Base-by-base conservation (phyloP, 2,113 vertebrate genomes). In the Eolophus roseicapilla region DNA sequence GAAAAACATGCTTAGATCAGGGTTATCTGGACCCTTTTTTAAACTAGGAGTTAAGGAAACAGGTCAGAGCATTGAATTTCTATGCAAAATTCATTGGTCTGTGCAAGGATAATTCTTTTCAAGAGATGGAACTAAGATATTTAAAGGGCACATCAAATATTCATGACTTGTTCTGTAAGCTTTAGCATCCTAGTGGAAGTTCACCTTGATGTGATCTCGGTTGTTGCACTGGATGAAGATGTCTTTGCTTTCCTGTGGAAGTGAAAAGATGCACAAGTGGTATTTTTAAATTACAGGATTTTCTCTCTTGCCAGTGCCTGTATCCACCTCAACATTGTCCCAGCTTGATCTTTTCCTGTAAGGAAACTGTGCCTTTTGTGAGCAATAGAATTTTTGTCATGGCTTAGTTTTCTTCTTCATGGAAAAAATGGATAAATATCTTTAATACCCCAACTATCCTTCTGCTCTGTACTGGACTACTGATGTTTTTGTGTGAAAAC, bases 111-210 rank as follows among this genome's bases (percentile, higher is more conserved):
- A 86, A 86, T 92, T 90, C 67, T 88, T 97, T 93, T 94, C 63
- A 88, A 75, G 69, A 86, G 86, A 68, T 91, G 39, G 74, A 78
- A 52, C 80, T 63, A 60, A 96, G 88, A 88, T 96, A 95, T 85
- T 96, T 97, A 95, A 96, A 96, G 91, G 88, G 64, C 55, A 71
- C 59, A 92, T 95, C 63, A 97, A 96, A 93, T 93, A 94, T 97
- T 95, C 88, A 93, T 96, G 10, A 67, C 83, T 84, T 76, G 35
- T 86, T 96, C 89, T 89, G 77, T 93, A 90, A 94, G 80, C 27
- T 18, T 4, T 71, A 65, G 83, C 86, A 70, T 92, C 82, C 85
- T 87, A 76, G 76, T 92, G 65, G 60, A 95, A 90, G 90, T 84
- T 96, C 69, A 83, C 55, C 92, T 95, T 92, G 81, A 88, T 96